phyloP scores from a whole-genome alignment of 2,113 vertebrate genomes.

The Emydura subglobosa region DNA sequence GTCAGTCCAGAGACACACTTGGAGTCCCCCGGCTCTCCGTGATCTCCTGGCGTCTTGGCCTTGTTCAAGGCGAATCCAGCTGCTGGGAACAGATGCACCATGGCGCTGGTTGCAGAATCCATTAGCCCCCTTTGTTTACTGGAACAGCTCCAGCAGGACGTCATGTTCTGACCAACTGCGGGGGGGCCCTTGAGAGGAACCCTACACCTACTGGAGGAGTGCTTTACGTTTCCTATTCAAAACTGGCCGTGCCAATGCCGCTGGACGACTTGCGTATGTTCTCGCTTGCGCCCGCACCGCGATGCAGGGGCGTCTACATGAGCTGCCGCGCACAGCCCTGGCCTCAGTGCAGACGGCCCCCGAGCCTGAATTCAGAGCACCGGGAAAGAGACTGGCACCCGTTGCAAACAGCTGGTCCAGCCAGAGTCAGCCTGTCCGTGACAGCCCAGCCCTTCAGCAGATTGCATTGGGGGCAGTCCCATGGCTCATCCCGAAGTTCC shows the following conservation, averaged over 20 bases:
- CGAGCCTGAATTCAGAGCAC: neutral
- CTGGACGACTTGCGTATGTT: neutral
- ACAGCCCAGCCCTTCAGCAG: too few relatives aligned
- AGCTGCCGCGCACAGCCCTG: rapidly evolving
- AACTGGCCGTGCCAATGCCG: neutral
- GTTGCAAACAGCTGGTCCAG: too few relatives aligned
- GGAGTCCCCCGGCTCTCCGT: too few relatives aligned
- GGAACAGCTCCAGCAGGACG: neutral
- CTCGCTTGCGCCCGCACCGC: too few relatives aligned
- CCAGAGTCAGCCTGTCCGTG: too few relatives aligned
- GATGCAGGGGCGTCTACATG: rapidly evolving
- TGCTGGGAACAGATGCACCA: neutral
- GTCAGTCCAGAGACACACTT: neutral
- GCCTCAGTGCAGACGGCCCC: rapidly evolving
- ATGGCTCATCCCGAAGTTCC: neutral
- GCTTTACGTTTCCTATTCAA: neutral
- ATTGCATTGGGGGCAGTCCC: neutral
- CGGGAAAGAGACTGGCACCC: neutral
- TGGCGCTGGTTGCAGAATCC: neutral
- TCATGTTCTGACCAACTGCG: neutral
- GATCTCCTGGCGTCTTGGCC: neutral
- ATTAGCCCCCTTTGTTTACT: neutral
- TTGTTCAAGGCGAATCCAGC: neutral
- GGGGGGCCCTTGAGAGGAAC: neutral
- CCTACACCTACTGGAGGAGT: neutral